Evolutionary conservation across 2,888 invertebrate genomes (phyloP).

Genomic region (Trissoscelio sp.): DNA sequence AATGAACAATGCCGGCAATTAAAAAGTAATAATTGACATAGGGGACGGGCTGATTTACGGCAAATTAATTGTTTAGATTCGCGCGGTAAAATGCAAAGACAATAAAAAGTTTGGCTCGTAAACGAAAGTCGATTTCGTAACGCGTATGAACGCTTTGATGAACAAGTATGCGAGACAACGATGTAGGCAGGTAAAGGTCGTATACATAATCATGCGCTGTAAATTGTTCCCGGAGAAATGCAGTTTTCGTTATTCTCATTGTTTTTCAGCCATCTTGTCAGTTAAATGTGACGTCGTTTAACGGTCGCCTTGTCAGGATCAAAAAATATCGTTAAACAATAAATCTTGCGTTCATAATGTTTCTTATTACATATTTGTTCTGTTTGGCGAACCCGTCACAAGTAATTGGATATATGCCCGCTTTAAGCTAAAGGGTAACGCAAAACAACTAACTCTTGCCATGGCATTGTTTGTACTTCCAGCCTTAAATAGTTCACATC

Average conservation of each 20-base stretch:
- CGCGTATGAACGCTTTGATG: conserved; percentile 50
- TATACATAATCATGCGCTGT: conserved; percentile 61
- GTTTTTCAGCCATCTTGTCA: conserved; percentile 60
- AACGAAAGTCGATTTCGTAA: conserved; percentile 56
- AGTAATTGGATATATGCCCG: conserved; percentile 61
- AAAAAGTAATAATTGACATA: conserved; percentile 21
- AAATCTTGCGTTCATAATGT: conserved; percentile 52
- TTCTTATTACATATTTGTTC: conserved; percentile 64
- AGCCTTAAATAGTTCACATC: conserved; percentile 52
- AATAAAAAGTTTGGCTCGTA: conserved; percentile 47
- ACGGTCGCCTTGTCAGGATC: conserved; percentile 62
- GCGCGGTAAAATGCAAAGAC: conserved; percentile 21
- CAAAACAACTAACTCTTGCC: conserved; percentile 57
- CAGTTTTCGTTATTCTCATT: conserved; percentile 59
- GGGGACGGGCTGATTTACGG: conserved; percentile 44
- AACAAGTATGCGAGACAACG: conserved; percentile 44
- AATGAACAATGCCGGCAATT: conserved; percentile 38
- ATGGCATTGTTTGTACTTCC: conserved; percentile 45
- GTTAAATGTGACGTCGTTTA: conserved; percentile 63
- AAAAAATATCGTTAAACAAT: conserved; percentile 60
- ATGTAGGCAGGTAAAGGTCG: conserved; percentile 64
- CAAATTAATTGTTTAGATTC: conserved; percentile 56
- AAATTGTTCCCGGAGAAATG: conserved; percentile 56
- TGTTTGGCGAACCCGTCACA: conserved; percentile 50
- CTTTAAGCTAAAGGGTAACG: conserved; percentile 57